Conservation (phyloP, 2,888 invertebrate species). For the Philereme vetulata region DNA sequence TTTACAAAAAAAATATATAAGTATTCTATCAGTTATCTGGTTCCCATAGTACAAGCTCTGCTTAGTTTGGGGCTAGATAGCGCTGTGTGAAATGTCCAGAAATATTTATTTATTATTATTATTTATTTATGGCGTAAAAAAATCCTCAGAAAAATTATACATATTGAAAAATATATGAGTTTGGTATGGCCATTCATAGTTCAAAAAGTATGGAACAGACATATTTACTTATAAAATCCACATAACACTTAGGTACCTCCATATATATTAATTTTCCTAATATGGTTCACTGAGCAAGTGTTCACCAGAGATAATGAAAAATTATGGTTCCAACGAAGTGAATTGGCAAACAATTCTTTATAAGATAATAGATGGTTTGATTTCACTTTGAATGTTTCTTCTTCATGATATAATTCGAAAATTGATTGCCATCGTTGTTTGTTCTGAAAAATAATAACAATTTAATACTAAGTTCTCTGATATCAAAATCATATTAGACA, state of each 20-base stretch:
- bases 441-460: slow-evolving; percentile 11
- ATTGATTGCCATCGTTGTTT: slow-evolving; percentile 5
- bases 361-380: slow-evolving; percentile 4
- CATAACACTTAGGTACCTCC: slow-evolving; percentile 1
- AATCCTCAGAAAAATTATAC: too few relatives aligned
- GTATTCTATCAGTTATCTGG: too few relatives aligned
- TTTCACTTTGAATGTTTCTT: slow-evolving; percentile 8
- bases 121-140: too few relatives aligned
- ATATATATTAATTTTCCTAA: slow-evolving; percentile 17
- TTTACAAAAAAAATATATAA: too few relatives aligned
- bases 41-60: too few relatives aligned
- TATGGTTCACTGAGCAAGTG: neutral
- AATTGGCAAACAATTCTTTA: slow-evolving; percentile 12
- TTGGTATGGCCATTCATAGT: too few relatives aligned
- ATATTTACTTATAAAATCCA: neutral
- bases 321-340: slow-evolving; percentile 11
- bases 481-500: too few relatives aligned
- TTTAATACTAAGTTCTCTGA: neutral
- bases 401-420: neutral
- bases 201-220: neutral
- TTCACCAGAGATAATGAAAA: slow-evolving; percentile 1
- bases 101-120: too few relatives aligned
- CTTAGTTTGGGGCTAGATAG: too few relatives aligned
- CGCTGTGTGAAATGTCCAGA: too few relatives aligned
- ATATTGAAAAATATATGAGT: too few relatives aligned